A percentile compares a stretch with the other conserved stretches of the same genome.
These are phyloP conservation scores for Valencia hispanica DNA, from an alignment of 2,797 vertebrate genomes.

Conservation along the genomic window DNA sequence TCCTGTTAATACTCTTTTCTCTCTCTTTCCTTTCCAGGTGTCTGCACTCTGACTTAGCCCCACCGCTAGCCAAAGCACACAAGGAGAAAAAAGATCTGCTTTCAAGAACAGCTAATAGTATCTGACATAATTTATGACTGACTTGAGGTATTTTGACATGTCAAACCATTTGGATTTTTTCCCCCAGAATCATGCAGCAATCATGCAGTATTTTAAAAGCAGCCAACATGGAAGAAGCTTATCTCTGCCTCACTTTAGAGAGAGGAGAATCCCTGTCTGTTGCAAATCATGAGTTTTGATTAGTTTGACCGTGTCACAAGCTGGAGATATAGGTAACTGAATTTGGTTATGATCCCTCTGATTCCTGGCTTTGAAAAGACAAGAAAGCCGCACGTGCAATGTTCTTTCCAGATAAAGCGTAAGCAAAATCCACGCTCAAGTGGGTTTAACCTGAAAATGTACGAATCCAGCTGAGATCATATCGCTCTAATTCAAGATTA, in stretches of 20 bases:
- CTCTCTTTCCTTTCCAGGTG: constrained; percentile 62
- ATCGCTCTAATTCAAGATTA: constrained; percentile 20
- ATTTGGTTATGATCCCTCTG: constrained; percentile 29
- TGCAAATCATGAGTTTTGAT: constrained; percentile 48
- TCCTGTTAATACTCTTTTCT: constrained; percentile 57
- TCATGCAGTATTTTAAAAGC: constrained; percentile 3
- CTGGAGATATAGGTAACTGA: constrained; percentile 24
- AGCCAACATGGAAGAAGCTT: constrained; percentile 3
- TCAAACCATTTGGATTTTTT: constrained; percentile 16
- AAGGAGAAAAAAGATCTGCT: constrained; percentile 50
- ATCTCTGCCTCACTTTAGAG: constrained; percentile 2
- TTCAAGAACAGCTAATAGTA: constrained; percentile 65
- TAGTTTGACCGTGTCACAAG: constrained; percentile 20
- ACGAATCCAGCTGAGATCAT: constrained; percentile 51
- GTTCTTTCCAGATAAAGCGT: constrained; percentile 62
- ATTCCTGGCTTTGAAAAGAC: constrained; percentile 41
- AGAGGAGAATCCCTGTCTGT: constrained; percentile 1
- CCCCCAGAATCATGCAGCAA: background rate
- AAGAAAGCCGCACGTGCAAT: constrained; percentile 40
- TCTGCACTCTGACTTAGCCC: constrained; percentile 68
- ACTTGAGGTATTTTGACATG: constrained; percentile 59
- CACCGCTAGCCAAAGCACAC: constrained; percentile 56
- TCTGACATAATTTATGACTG: constrained; percentile 70
- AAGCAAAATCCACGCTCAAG: constrained; percentile 36
- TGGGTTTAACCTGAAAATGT: constrained; percentile 46